These are phyloP conservation scores for Nasonia longicornis DNA, from an alignment of 1,140 invertebrate species.

Conservation along the genomic window DNA sequence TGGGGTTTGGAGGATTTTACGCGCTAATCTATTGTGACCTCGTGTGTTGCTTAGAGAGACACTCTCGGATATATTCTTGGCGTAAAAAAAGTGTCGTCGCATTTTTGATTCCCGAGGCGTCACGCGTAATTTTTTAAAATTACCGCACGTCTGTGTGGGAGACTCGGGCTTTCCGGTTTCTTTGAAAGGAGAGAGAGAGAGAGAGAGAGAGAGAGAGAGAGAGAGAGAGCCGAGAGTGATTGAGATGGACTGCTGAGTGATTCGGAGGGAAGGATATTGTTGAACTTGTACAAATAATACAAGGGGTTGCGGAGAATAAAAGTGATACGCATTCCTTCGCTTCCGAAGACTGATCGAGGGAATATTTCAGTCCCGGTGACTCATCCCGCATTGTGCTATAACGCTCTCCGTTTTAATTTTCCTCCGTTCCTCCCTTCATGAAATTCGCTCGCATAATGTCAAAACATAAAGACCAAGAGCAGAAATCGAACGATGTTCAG, in stretches of 20 bases:
- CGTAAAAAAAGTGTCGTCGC: not conserved
- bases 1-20: slow-evolving; percentile 18
- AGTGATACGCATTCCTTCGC: not conserved
- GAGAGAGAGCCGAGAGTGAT: not conserved
- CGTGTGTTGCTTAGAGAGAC: not conserved
- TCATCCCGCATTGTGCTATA: too few species aligned
- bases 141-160: not conserved
- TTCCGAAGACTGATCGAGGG: not conserved
- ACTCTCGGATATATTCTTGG: not conserved
- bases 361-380: not conserved
- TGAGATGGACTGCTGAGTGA: not conserved
- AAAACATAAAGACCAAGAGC: not conserved
- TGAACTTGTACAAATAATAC: not conserved
- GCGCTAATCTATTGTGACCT: slow-evolving; percentile 19
- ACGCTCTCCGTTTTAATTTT: too few species aligned
- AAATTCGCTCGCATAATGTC: too few species aligned
- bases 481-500: not conserved
- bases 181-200: not conserved
- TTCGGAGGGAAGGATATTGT: not conserved
- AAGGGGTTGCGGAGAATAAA: not conserved
- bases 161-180: not conserved
- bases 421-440: too few species aligned
- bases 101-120: not conserved
- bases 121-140: slow-evolving; percentile 14
- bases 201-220: not conserved